Base-by-base conservation (phyloP, 2,888 invertebrate genomes). In the Gnatocerus cornutus region DNA sequence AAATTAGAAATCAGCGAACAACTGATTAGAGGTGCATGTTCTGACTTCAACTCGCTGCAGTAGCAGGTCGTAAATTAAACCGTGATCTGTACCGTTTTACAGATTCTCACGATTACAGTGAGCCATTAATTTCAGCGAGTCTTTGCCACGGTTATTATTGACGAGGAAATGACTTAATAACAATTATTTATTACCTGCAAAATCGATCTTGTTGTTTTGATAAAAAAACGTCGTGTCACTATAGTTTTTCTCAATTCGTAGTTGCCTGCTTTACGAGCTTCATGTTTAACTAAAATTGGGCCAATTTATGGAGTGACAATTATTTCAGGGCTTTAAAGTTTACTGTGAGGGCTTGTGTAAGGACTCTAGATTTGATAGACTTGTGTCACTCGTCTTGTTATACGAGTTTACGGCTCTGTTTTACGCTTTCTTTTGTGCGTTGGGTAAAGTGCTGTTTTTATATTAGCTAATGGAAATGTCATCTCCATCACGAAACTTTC, bases 241-340 rank as follows among this genome's bases (percentile, higher is more conserved):
- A 21, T 65, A 56, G 56, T 56, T 65, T 56, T 65, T 65, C 10
- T 41, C 41, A 12, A 10, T 12, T 10, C n/a, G 41, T 39, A 55
- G 64, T 65, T 56, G 39, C 21, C 33, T 56, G 56, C 14, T 9
- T 14, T 12, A n/a, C 29, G 33, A 45, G 53, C 71, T 69, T 80
- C 82, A 82, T 82, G 82, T 81, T 82, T 79, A 81, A 81, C 80
- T 78, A 73, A 78, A 81, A 83, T 83, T 83, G 82, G 78, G 83
- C 80, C 80, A 83, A 83, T 83, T 82, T 81, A 79, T 77, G 81
- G 79, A 82, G 82, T 83, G 82, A 83, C 83, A 83, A 83, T 83
- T 83, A 83, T 80, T 81, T 77, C 78, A 71, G 76, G 77, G 79
- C 80, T 80, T 81, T 81, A 77, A 78, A 77, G 53, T 53, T 53